A percentile compares a stretch with the other conserved stretches of the same genome.
Evolutionary conservation across 2,888 invertebrate genomes (phyloP).

Genomic region (Leucoma salicis): DNA sequence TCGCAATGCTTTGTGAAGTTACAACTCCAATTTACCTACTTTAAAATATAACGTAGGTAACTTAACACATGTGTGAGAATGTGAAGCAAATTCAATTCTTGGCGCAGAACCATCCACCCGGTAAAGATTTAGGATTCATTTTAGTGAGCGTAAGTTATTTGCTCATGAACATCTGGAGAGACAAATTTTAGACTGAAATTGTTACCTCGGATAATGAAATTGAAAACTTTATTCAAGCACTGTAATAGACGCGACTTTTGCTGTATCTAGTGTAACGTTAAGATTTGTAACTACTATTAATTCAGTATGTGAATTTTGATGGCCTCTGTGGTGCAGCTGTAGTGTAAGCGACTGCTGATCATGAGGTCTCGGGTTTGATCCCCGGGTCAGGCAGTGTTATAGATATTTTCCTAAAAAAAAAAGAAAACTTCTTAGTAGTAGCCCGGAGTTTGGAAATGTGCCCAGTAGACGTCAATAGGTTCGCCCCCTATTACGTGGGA

Average conservation of each 20-base stretch:
- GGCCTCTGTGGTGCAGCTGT: no score
- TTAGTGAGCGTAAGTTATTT: slow-evolving; percentile 70
- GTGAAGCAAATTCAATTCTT: slow-evolving; percentile 73
- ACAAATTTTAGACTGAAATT: slow-evolving; percentile 66
- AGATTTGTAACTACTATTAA: no score
- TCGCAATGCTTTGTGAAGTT: slow-evolving; percentile 3
- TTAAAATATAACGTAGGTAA: slow-evolving; percentile 37
- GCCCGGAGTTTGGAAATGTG: no score
- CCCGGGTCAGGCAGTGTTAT: no score
- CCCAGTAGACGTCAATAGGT: no score
- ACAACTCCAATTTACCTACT: slow-evolving; percentile 23
- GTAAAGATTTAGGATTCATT: slow-evolving; percentile 76
- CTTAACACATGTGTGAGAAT: slow-evolving; percentile 41
- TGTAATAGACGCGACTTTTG: slow-evolving; percentile 19
- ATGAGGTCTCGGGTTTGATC: no score
- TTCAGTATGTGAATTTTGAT: no score
- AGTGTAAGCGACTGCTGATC: no score
- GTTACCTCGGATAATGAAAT: slow-evolving; percentile 55
- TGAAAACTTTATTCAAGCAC: slow-evolving; percentile 47
- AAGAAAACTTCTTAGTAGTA: no score
- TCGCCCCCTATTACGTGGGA: no score
- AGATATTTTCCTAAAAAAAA: no score
- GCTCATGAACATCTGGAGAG: slow-evolving; percentile 73
- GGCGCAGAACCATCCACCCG: slow-evolving; percentile 61
- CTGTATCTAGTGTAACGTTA: no score